Evolutionary conservation across 2,113 vertebrate genomes (phyloP).

Genomic region (Grantiella picta): DNA sequence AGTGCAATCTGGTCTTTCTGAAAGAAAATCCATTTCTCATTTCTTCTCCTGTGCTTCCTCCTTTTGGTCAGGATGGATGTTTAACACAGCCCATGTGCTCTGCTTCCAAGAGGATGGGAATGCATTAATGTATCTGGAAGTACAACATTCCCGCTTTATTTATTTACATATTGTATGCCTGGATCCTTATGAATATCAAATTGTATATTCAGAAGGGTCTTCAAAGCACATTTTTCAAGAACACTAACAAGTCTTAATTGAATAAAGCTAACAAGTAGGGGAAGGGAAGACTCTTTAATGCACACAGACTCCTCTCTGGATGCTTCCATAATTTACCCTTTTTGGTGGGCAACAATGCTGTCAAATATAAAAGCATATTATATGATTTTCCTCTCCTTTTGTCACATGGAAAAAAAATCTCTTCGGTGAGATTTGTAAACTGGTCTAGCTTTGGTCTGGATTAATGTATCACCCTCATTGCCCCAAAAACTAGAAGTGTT

Average conservation of each 20-base stretch:
- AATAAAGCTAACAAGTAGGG: background rate
- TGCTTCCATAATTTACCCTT: background rate
- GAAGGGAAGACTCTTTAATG: background rate
- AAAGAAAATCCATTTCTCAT: conserved; percentile 53
- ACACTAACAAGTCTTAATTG: background rate
- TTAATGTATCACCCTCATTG: background rate
- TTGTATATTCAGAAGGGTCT: background rate
- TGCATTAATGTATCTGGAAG: background rate
- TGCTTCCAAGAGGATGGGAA: background rate
- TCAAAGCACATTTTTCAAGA: background rate
- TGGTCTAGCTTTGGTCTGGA: background rate
- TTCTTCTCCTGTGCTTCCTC: conserved; percentile 17
- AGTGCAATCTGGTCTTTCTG: conserved; percentile 35
- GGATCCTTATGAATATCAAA: background rate
- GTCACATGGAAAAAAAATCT: background rate
- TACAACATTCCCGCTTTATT: background rate
- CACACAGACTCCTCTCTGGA: background rate
- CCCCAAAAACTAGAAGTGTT: background rate
- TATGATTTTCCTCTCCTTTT: background rate
- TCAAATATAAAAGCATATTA: background rate
- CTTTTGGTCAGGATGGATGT: conserved; percentile 18
- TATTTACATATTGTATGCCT: background rate
- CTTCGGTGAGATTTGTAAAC: background rate
- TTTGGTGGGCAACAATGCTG: background rate
- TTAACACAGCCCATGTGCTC: background rate